These are phyloP conservation scores for Drosophila aldrichi DNA, from an alignment of 2,888 invertebrate species.

Conservation along the genomic window DNA sequence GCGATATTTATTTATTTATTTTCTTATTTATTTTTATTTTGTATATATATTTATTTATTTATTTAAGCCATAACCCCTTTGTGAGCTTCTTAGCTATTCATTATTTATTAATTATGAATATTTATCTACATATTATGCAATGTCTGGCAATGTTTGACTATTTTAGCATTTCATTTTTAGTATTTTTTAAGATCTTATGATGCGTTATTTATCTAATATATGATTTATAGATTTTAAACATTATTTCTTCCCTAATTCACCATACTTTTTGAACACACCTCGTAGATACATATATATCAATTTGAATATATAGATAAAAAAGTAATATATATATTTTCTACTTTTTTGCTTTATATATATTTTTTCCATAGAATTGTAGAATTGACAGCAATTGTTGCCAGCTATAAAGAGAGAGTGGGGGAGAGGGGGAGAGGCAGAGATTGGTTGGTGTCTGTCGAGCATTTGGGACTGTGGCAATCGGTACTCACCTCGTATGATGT, in stretches of 20 bases:
- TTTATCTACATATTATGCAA: too few relatives aligned
- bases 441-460: not conserved
- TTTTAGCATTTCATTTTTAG: too few relatives aligned
- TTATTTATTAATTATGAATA: too few relatives aligned
- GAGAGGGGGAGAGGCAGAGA: not conserved
- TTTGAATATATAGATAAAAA: not conserved
- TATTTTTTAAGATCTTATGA: too few relatives aligned
- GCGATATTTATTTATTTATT: too few relatives aligned
- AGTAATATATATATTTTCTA: not conserved
- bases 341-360: not conserved
- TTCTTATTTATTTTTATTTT: too few relatives aligned
- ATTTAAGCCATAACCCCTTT: too few relatives aligned
- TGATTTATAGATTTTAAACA: too few relatives aligned
- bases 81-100: too few relatives aligned
- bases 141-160: too few relatives aligned
- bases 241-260: not conserved
- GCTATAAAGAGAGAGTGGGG: not conserved
- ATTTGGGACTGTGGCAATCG: conserved; percentile 1
- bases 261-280: not conserved
- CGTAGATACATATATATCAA: not conserved
- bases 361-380: not conserved
- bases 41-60: too few relatives aligned
- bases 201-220: too few relatives aligned
- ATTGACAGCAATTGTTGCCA: conserved; percentile 1
- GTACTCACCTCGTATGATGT: conserved; percentile 84